Base-by-base conservation (phyloP, 1,140 invertebrate species). In the Brachionus plicatilis region DNA sequence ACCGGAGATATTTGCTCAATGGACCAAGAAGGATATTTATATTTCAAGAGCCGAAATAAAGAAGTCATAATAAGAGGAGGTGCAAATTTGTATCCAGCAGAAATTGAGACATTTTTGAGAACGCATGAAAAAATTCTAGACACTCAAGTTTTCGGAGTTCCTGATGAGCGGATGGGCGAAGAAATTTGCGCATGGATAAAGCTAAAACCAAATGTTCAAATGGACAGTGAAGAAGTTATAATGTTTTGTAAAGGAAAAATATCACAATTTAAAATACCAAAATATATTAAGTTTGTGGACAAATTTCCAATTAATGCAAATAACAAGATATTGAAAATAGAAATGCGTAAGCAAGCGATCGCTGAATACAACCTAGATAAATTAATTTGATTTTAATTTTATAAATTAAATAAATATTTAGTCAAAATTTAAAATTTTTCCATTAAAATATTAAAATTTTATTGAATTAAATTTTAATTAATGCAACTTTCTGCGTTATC, bases 41-140 rank as follows among this genome's bases (percentile, higher is more conserved):
- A 90, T 84, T 92, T 97, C 82, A 92, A 95, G 56, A 95, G 96
- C 1, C 91, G 96, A 72, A 88, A 93, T 4, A 97, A 97, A 88
- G 95, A 97, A 85, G 92, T 96, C 91, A 93, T 97, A 56, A 96
- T 96, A 41, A 90, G 95, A 84, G 95, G 96, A 60, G 96, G 96
- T 37, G 95, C 97, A 89, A 97, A 97, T 88, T 93, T 97, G 68
- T 91, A 90, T 86, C 95, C 95, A 0, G 90, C 96, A 29, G 87
- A 92, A 17, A 94, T 96, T 88, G 66, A 84, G 20, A 37, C 60
- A 1, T 75, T 75, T 17, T 75, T 84, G 33, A 45, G 45, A 72
- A 72, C 60, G 33, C 6, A 84, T 84, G 12, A 37, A 9, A 20
- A 84, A 33, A 60, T 84, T 70, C 8, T 75, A 2, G 82, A 72